phyloP scores from a whole-genome alignment of 1,140 invertebrate species.

The Cyclina sinensis region DNA sequence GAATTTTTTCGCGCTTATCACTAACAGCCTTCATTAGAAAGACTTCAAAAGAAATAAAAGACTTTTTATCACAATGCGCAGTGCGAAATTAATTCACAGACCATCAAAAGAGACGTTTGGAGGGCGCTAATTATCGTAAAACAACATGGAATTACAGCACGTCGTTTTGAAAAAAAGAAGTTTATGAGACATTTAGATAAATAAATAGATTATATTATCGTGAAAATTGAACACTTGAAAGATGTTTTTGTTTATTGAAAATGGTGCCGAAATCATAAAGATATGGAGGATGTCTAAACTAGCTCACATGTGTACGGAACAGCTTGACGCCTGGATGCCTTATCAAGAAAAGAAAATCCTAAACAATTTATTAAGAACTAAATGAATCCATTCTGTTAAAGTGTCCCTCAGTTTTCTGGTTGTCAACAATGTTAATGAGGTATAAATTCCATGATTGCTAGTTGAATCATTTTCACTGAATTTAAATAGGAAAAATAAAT shows the following conservation, averaged over 20 bases:
- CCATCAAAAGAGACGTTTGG: constrained; percentile 41
- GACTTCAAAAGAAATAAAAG: constrained; percentile 62
- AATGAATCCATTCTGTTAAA: too few relatives aligned
- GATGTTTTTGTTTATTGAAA: constrained; percentile 40
- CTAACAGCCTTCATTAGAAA: constrained; percentile 41
- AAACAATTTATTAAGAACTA: too few relatives aligned
- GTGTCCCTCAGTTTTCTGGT: too few relatives aligned
- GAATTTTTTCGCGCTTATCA: constrained; percentile 48
- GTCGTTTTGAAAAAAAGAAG: constrained; percentile 42
- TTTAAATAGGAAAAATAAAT: too few relatives aligned
- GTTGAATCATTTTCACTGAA: too few relatives aligned
- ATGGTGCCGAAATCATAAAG: not conserved
- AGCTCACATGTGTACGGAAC: too few relatives aligned
- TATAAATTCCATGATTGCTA: too few relatives aligned
- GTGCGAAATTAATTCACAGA: constrained; percentile 59
- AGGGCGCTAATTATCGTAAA: constrained; percentile 61
- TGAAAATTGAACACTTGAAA: constrained; percentile 41
- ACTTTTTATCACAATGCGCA: constrained; percentile 52
- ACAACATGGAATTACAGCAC: constrained; percentile 51
- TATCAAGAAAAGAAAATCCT: too few relatives aligned
- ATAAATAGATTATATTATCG: constrained; percentile 41
- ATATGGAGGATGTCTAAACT: not conserved
- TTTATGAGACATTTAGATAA: constrained; percentile 50
- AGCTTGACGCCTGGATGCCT: too few relatives aligned
- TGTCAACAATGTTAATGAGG: too few relatives aligned